These are phyloP conservation scores for Planococcus citri DNA, from an alignment of 1,140 invertebrate species.

Conservation along the genomic window DNA sequence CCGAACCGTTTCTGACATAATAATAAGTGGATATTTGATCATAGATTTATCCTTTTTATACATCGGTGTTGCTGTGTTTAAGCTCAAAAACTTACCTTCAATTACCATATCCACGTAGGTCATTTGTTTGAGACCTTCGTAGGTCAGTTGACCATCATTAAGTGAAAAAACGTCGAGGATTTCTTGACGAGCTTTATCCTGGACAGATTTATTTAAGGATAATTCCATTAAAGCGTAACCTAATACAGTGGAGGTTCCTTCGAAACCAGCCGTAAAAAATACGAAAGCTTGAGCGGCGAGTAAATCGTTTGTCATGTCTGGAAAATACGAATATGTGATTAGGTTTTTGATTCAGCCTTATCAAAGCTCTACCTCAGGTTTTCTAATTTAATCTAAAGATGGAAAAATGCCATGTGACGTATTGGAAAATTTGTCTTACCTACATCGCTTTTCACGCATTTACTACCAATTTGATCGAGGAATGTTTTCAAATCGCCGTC, in stretches of 20 bases:
- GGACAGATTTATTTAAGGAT: slow-evolving; percentile 48
- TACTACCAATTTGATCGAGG: background rate
- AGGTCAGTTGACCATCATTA: background rate
- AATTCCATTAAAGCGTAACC: slow-evolving; percentile 42
- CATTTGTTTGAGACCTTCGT: slow-evolving; percentile 5
- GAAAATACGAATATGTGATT: too few relatives aligned
- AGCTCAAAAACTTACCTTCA: slow-evolving; percentile 20
- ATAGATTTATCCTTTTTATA: background rate
- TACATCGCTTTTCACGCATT: background rate
- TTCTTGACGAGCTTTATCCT: slow-evolving; percentile 45
- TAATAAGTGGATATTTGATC: background rate
- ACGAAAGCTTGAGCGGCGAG: slow-evolving; percentile 39
- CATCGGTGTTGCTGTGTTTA: background rate
- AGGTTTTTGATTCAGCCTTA: background rate
- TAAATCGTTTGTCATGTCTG: background rate
- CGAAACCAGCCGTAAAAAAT: slow-evolving; percentile 44
- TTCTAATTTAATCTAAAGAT: too few relatives aligned
- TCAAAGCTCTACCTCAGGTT: background rate
- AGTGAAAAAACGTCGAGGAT: slow-evolving; percentile 35
- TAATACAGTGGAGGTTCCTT: slow-evolving; percentile 41
- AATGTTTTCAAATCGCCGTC: background rate
- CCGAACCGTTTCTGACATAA: slow-evolving; percentile 12
- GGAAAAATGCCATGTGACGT: too few relatives aligned
- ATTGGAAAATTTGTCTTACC: background rate
- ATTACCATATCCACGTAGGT: slow-evolving; percentile 20